Conservation (phyloP, 2,888 invertebrate species). For the Carpatolechia fugitivella region DNA sequence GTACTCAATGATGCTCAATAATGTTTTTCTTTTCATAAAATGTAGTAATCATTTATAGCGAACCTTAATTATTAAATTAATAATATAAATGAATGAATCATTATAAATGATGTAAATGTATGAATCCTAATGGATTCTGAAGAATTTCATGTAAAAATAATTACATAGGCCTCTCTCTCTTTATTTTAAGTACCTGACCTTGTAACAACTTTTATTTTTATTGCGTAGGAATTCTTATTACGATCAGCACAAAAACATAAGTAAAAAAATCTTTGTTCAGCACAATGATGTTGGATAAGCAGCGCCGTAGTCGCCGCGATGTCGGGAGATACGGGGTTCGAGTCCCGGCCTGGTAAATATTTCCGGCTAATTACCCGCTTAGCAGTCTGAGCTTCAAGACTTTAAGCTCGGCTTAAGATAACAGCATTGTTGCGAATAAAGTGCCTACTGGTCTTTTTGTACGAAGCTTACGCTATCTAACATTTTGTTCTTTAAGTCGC, state of each 20-base stretch:
- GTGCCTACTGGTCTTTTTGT: conserved; percentile 1
- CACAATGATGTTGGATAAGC: conserved; percentile 43
- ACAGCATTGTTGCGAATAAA: conserved; percentile 6
- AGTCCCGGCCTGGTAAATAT: conserved; percentile 51
- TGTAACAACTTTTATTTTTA: conserved; percentile 31
- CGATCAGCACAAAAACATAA: conserved; percentile 26
- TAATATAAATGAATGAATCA: too few species aligned
- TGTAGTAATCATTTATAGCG: too few species aligned
- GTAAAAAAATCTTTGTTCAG: conserved; percentile 43
- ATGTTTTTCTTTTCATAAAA: too few species aligned
- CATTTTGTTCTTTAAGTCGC: neutral
- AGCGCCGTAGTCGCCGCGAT: conserved; percentile 49
- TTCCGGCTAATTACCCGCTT: conserved; percentile 60
- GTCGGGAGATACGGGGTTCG: conserved; percentile 58
- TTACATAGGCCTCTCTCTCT: too few species aligned
- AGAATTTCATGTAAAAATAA: too few species aligned
- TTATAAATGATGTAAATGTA: too few species aligned
- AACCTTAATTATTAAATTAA: too few species aligned
- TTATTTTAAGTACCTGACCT: too few species aligned
- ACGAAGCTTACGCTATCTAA: neutral
- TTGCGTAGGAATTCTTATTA: conserved; percentile 35
- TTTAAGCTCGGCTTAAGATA: conserved; percentile 7
- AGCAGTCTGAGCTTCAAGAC: conserved; percentile 19
- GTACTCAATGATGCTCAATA: too few species aligned
- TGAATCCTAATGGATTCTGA: too few species aligned